Base-by-base conservation (phyloP, 2,888 invertebrate species). In the Athalia cordata region DNA sequence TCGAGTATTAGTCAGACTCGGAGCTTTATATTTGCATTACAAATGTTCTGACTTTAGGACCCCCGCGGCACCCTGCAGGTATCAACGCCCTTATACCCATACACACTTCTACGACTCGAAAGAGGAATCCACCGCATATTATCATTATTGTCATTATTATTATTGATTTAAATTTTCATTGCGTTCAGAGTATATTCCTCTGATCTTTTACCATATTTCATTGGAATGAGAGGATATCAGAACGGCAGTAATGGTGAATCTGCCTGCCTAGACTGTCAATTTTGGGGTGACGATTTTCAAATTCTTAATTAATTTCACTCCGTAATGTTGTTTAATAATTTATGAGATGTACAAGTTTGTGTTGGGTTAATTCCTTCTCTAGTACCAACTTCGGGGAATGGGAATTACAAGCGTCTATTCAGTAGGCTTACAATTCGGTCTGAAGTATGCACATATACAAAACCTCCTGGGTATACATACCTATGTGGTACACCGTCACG, bases 351-450 rank as follows among this genome's bases (percentile, higher is more conserved):
- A 29, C 29, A 29, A 55, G 55, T 55, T 55, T 55, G 11, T 11
- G n/a, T n/a, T 45, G 11, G 72, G 57, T 59, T 47, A 4, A 72
- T 45, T 61, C 57, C 13, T 47, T 72, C 11, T 5, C 59, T 61
- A 49, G n/a, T 45, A 59, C 15, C 45, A 29, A 7, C 3, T 3
- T 13, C 67, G 55, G 79, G 62, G 72, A 78, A 49, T 45, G 75
- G 74, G 78, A 79, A 77, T 78, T 79, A 74, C 67, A 66, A 55
- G 61, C 67, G 79, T 68, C 82, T 82, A 84, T 84, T 83, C 84
- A 82, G 49, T 57, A 52, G 80, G 82, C 82, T 84, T 81, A 68
- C 68, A 82, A 80, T 80, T 75, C 76, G 80, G 76, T 82, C 82
- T 82, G 78, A 78, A 83, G 81, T 79, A 78, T 79, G 81, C 80